Evolutionary conservation across 2,888 invertebrate genomes (phyloP).

Genomic region (Tolmerus cingulatus): DNA sequence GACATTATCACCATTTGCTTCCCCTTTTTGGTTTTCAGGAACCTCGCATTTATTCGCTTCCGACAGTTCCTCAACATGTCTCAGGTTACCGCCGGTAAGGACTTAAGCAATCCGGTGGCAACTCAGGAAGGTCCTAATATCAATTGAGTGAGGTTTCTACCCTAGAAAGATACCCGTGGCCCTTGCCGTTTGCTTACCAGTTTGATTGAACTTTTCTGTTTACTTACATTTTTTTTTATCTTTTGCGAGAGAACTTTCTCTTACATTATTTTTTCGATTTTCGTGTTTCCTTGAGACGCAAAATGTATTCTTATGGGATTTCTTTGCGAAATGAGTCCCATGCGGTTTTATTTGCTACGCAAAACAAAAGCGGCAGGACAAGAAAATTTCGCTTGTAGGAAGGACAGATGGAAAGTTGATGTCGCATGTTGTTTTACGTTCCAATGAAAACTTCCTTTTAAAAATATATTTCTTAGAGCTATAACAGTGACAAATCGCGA

Average conservation of each 20-base stretch:
- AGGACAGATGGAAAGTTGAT: background rate
- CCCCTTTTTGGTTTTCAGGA: background rate
- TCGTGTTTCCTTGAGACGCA: background rate
- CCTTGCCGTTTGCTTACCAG: background rate
- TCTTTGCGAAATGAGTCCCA: background rate
- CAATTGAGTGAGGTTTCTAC: background rate
- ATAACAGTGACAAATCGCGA: background rate
- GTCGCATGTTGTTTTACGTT: background rate
- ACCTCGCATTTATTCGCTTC: background rate
- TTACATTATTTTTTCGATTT: background rate
- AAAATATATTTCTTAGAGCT: background rate
- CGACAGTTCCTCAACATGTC: background rate
- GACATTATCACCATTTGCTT: background rate
- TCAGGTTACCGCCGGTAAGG: background rate
- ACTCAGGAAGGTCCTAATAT: background rate
- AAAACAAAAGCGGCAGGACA: background rate
- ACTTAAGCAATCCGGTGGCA: background rate
- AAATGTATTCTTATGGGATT: background rate
- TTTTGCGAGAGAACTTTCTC: background rate
- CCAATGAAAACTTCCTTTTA: background rate
- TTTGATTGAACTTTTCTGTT: background rate
- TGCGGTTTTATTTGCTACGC: background rate
- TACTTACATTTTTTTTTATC: background rate
- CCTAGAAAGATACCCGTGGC: background rate
- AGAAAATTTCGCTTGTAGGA: background rate